A percentile compares a stretch with the other conserved stretches of the same genome.
Conservation (phyloP, 2,113 vertebrate genomes). For the Rissa tridactyla region DNA sequence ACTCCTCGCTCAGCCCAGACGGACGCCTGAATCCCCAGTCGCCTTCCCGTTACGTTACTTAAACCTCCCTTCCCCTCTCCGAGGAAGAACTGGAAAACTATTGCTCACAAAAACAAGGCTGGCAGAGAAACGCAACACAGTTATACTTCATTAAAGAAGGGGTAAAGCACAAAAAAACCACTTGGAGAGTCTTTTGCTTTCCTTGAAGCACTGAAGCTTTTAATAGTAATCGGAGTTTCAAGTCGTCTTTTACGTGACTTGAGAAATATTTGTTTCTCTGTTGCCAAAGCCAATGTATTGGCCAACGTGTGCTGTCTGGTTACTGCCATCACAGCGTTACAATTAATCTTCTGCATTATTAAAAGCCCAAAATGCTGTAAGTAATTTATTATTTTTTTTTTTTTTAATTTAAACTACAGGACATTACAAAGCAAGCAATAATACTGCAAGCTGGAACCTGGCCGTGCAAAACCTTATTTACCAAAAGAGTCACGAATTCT, state of each 20-base stretch:
- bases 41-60: not conserved
- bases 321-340: not conserved
- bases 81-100: not conserved
- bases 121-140: not conserved
- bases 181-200: not conserved
- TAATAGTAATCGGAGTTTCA: not conserved
- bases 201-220: not conserved
- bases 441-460: not conserved
- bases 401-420: not conserved
- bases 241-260: not conserved
- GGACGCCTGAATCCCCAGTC: not conserved
- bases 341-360: slow-evolving; percentile 30
- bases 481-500: not conserved
- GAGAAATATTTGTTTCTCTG: not conserved
- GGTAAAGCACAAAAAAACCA: not conserved
- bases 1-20: rapidly evolving
- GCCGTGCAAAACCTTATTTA: not conserved
- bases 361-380: not conserved
- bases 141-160: not conserved
- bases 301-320: not conserved
- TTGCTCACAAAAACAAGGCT: not conserved
- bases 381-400: not conserved
- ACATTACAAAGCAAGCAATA: not conserved
- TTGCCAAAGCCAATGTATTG: not conserved
- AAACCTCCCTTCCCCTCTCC: not conserved